Percentiles rank a stretch among this genome's conserved stretches.
Evolutionary conservation across 1,140 invertebrate genomes (phyloP).

Genomic region (Lycorma delicatula): DNA sequence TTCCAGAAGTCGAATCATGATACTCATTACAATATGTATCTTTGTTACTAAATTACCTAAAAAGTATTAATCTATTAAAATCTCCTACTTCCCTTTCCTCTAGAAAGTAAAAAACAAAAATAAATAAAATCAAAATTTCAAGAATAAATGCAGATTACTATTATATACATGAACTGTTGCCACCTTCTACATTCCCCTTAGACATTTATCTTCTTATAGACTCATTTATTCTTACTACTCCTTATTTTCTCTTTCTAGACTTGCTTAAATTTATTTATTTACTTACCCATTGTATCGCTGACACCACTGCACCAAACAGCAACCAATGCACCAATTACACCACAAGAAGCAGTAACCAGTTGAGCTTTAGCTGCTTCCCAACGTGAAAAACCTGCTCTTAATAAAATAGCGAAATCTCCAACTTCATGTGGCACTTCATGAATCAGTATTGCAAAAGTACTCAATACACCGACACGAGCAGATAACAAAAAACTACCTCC

Average conservation of each 20-base stretch:
- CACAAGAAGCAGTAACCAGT: constrained; percentile 76
- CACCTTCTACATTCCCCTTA: neutral
- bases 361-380: constrained; percentile 93
- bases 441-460: constrained; percentile 83
- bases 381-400: constrained; percentile 82
- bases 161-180: too few relatives aligned
- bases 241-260: too few relatives aligned
- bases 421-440: constrained; percentile 96
- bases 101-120: too few relatives aligned
- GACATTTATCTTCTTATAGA: neutral
- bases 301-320: constrained; percentile 65
- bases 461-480: constrained; percentile 76
- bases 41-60: too few relatives aligned
- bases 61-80: too few relatives aligned
- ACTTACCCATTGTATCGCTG: constrained; percentile 9
- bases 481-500: constrained; percentile 91
- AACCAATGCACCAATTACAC: constrained; percentile 75
- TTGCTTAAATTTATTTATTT: too few relatives aligned
- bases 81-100: too few relatives aligned
- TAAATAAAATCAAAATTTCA: too few relatives aligned
- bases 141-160: too few relatives aligned
- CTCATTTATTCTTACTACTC: too few relatives aligned
- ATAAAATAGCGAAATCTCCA: constrained; percentile 93
- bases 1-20: too few relatives aligned
- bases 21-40: too few relatives aligned